A percentile compares a stretch with the other conserved stretches of the same genome.
phyloP scores from a whole-genome alignment of 2,888 invertebrate species.

The Blastobasis lacticolella region DNA sequence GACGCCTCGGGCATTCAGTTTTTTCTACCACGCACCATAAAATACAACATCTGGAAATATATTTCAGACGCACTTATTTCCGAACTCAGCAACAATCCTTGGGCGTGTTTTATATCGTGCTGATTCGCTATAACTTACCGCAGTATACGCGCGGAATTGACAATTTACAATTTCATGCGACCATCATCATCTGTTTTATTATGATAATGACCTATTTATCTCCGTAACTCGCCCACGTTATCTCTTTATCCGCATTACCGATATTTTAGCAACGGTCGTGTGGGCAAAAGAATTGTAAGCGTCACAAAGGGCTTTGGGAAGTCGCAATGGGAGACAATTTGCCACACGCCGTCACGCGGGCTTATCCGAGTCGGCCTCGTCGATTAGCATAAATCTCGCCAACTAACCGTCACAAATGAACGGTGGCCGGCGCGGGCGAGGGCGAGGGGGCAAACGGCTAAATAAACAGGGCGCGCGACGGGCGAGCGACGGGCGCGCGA shows the following conservation, averaged over 20 bases:
- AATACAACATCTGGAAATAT: constrained; percentile 58
- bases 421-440: constrained; percentile 30
- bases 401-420: constrained; percentile 71
- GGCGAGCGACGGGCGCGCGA: constrained; percentile 41
- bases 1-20: constrained; percentile 58
- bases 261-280: constrained; percentile 32
- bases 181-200: constrained; percentile 8
- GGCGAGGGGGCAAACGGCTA: constrained; percentile 28
- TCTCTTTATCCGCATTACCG: constrained; percentile 31
- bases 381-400: constrained; percentile 73
- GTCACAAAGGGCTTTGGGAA: constrained; percentile 52
- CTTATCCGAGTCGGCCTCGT: constrained; percentile 63
- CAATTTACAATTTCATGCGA: constrained; percentile 6
- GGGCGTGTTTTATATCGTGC: constrained; percentile 29
- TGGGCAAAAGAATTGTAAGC: constrained; percentile 39
- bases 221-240: constrained; percentile 16
- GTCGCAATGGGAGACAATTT: constrained; percentile 64
- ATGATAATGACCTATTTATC: constrained; percentile 13
- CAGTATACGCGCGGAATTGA: constrained; percentile 8
- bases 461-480: constrained; percentile 47
- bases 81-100: constrained; percentile 42
- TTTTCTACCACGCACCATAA: constrained; percentile 64
- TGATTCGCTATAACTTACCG: constrained; percentile 18
- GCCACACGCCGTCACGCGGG: constrained; percentile 67
- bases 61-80: constrained; percentile 45